Percentiles rank a stretch among this genome's conserved stretches.
Conservation (phyloP, 1,140 invertebrate species). For the Drosophila murphyi region DNA sequence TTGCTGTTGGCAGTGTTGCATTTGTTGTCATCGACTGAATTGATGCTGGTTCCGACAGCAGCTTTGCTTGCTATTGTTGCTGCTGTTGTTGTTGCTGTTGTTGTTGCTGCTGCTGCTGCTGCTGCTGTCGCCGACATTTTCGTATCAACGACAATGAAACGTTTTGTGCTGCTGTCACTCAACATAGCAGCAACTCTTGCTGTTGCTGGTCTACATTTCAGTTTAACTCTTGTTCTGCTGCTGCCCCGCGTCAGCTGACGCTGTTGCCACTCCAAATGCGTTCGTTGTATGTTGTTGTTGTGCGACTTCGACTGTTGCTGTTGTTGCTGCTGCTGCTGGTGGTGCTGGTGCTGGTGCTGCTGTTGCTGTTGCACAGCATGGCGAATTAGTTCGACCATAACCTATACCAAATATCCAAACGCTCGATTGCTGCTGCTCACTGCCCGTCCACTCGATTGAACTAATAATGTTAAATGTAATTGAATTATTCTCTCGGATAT, state of each 20-base stretch:
- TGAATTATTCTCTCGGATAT: constrained; percentile 12
- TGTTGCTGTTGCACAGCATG: constrained; percentile 43
- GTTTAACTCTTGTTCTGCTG: constrained; percentile 62
- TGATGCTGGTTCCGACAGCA: neutral
- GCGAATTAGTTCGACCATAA: constrained; percentile 34
- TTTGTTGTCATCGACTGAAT: constrained; percentile 23
- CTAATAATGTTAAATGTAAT: constrained; percentile 30
- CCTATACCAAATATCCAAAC: constrained; percentile 9
- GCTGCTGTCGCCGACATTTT: constrained; percentile 29
- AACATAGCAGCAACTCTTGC: constrained; percentile 14
- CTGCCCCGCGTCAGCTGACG: constrained; percentile 24
- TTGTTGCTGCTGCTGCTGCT: constrained; percentile 17
- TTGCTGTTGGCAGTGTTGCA: constrained; percentile 60
- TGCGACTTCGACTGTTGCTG: constrained; percentile 14
- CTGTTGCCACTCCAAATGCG: constrained; percentile 17
- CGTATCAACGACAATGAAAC: constrained; percentile 27
- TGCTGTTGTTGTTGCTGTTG: constrained; percentile 14
- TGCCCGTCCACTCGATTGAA: neutral
- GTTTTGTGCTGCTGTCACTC: constrained; percentile 28
- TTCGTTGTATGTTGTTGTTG: constrained; percentile 9
- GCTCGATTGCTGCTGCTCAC: neutral
- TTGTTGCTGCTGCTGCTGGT: constrained; percentile 20
- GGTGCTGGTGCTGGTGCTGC: constrained; percentile 10
- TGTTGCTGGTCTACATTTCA: constrained; percentile 54
- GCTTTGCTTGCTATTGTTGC: neutral